Base-by-base conservation (phyloP, 1,140 invertebrate species). In the Macrobrachium rosenbergii region DNA sequence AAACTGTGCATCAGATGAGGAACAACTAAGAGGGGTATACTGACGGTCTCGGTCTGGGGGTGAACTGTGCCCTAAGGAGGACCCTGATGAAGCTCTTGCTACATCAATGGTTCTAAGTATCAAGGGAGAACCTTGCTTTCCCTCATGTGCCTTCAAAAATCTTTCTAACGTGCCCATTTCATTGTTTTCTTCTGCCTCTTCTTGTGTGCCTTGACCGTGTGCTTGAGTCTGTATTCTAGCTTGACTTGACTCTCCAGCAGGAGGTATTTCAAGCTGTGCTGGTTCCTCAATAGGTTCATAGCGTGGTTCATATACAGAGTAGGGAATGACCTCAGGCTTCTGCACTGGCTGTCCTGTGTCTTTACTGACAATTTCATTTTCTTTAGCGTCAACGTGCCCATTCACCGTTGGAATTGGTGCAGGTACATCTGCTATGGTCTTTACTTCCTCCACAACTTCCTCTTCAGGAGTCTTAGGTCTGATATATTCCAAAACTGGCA, bases 1-100 rank as follows among this genome's bases (percentile, higher is more conserved):
- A 75, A 89, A 89, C 43, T 88, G 86, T 7, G 89, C 89, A 64
- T 89, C 89, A 11, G 89, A 89, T n/a, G 89, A 89, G 64, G 89
- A 89, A 62, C 88, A 82, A 75, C 89, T 89, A 16, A 89, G 77
- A 5, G 89, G 89, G 7, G 89, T 88, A 52, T 89, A 84, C 63
- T 88, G 89, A n/a, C 89, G 75, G 59, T 89, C 89, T 0, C 89
- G 75, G 37, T 89, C 89, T 0, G 63, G 78, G n/a, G 69, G 81
- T 19, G 82, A 63, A 72, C 73, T 82, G 16, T 88, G 43, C 6
- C 85, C 89, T 14, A 85, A 58, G 45, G 87, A 89, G 28, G 85
- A 88, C 45, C 82, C 89, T 16, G 83, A 76, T 37, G 89, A 89
- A n/a, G 76, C 80, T 0, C 83, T 83, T 8, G 83, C 72, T 16